Conservation (phyloP, 2,113 vertebrate species). For the Plotosus lineatus region DNA sequence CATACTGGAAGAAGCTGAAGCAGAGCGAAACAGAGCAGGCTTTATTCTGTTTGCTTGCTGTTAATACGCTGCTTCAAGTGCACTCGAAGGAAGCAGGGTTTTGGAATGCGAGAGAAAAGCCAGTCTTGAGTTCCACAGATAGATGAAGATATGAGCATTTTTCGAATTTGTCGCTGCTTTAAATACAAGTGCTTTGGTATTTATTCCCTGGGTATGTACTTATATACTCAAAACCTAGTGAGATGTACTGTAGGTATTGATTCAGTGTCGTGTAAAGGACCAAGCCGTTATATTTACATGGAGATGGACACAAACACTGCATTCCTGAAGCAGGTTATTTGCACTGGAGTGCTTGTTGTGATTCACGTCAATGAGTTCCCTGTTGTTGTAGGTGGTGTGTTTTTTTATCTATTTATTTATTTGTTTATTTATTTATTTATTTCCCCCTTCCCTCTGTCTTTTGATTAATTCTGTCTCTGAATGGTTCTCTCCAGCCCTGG, state of each 20-base stretch:
- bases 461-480: neutral
- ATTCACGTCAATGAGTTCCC: neutral
- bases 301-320: neutral
- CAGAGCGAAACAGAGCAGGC: neutral
- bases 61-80: constrained; percentile 4
- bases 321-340: neutral
- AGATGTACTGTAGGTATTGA: constrained; percentile 1
- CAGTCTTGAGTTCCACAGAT: neutral
- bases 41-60: neutral
- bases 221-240: neutral
- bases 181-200: neutral
- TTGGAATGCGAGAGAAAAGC: neutral
- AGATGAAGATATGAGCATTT: no score
- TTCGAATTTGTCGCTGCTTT: no score
- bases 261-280: constrained; percentile 4
- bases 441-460: no score
- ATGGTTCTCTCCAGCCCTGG: neutral
- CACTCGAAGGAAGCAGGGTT: neutral
- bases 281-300: neutral
- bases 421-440: no score
- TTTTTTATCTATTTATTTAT: no score
- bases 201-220: neutral
- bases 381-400: neutral
- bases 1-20: neutral
- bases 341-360: neutral